Evolutionary conservation across 2,113 vertebrate species (phyloP), one percentile per base, ranked within the genome.

Genomic region (Eleginops maclovinus): DNA sequence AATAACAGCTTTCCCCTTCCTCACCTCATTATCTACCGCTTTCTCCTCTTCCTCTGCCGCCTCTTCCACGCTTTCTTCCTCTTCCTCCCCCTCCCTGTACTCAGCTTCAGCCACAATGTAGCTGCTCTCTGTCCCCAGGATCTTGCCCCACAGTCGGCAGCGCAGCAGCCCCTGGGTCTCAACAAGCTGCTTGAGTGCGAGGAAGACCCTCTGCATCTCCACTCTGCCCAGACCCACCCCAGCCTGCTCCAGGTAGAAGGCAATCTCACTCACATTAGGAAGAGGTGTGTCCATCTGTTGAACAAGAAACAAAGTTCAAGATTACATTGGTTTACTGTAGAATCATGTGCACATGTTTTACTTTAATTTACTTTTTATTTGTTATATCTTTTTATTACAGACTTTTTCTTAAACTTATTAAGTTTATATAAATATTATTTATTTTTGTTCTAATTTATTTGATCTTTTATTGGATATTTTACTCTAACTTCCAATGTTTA

Each of bases 131-230:
- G 88, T 89, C 13, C 97, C 98, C 72, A 99, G 78, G 74, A 99
- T 95, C 86, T 98, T 99, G 5, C 98, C 98, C 98, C 98, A 99
- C 82, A 99, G 95, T 47, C 96, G 94, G 77, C 97, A 99, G 41
- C 50, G 94, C 61, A 94, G 94, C 66, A 98, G 88, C 16, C 91
- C 93, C 36, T 97, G 95, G 0, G 80, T 90, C 49, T 91, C 94
- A 19, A 95, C 88, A 9, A 99, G 94, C 19, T 96, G 96, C 75
- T 96, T 98, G 67, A 99, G 93, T 4, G 96, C 96, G 50, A 99
- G 96, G 70, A 96, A 94, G 86, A 99, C 84, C 51, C 93, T 95
- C n/a, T 96, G 96, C 75, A 85, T 94, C 93, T 99, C 98, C 63
- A 97, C 96, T 47, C 93, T 91, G 79, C 93, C 95, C 84, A 99